phyloP scores from a whole-genome alignment of 2,113 vertebrate species.

The Tympanuchus pallidicinctus region DNA sequence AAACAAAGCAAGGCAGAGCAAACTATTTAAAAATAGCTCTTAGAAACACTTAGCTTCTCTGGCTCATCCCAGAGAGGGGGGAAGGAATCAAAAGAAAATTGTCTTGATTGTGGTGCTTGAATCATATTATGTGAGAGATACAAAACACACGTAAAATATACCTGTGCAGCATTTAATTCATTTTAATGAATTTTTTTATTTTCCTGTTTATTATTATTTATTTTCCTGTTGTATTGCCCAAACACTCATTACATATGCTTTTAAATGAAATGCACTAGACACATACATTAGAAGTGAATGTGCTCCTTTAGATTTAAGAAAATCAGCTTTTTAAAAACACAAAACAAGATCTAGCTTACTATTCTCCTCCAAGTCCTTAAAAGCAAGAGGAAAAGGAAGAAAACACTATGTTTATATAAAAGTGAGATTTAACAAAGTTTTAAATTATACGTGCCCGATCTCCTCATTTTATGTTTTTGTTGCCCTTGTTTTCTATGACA shows the following conservation, averaged over 20 bases:
- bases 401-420: not conserved
- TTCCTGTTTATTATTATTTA: constrained; percentile 5
- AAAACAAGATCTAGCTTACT: not conserved
- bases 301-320: not conserved
- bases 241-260: not conserved
- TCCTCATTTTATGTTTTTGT: too few relatives aligned
- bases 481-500: too few relatives aligned
- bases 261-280: constrained; percentile 30
- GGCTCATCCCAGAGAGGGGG: not conserved
- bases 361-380: not conserved
- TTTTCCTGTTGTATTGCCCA: constrained; percentile 39
- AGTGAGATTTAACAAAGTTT: not conserved
- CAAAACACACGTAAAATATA: constrained; percentile 9
- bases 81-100: not conserved
- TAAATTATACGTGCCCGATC: not conserved
- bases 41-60: not conserved
- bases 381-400: not conserved
- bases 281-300: not conserved
- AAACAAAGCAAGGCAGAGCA: not conserved
- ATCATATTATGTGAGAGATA: not conserved
- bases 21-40: not conserved
- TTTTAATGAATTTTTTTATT: not conserved
- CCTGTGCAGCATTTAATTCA: constrained; percentile 10
- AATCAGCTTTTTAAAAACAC: not conserved
- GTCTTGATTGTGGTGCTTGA: not conserved